Evolutionary conservation across 2,113 vertebrate species (phyloP).

Genomic region (Odontophorus gujanensis): DNA sequence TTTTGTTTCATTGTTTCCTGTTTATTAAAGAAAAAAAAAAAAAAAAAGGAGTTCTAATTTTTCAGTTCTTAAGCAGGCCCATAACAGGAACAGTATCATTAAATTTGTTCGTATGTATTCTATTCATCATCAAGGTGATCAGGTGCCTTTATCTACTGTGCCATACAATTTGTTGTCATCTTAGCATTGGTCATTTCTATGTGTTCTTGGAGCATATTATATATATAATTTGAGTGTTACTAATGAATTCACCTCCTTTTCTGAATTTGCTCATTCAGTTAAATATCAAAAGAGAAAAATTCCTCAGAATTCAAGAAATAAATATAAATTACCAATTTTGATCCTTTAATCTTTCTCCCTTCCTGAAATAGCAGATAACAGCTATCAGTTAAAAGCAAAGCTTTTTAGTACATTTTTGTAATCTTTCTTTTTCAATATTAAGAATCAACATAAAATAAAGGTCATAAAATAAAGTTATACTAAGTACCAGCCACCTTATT

Average conservation of each 20-base stretch:
- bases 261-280: neutral
- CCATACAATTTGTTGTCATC: neutral
- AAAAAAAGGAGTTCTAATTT: neutral
- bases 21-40: neutral
- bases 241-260: conserved; percentile 23
- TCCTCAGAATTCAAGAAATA: conserved; percentile 16
- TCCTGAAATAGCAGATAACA: neutral
- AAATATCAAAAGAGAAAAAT: conserved; percentile 1
- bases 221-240: neutral
- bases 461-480: conserved; percentile 6
- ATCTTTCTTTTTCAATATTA: neutral
- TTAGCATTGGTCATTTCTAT: neutral
- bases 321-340: conserved; percentile 15
- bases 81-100: neutral
- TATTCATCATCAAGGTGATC: neutral
- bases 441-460: conserved; percentile 20
- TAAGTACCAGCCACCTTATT: neutral
- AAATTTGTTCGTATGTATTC: neutral
- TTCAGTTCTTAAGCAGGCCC: neutral
- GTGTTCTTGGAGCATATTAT: neutral
- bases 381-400: neutral
- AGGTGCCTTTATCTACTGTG: neutral
- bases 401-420: neutral
- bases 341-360: neutral
- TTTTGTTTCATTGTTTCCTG: neutral